Evolutionary conservation across 2,113 vertebrate species (phyloP), one percentile per base, ranked within the genome.

Genomic region (Ondatra zibethicus): DNA sequence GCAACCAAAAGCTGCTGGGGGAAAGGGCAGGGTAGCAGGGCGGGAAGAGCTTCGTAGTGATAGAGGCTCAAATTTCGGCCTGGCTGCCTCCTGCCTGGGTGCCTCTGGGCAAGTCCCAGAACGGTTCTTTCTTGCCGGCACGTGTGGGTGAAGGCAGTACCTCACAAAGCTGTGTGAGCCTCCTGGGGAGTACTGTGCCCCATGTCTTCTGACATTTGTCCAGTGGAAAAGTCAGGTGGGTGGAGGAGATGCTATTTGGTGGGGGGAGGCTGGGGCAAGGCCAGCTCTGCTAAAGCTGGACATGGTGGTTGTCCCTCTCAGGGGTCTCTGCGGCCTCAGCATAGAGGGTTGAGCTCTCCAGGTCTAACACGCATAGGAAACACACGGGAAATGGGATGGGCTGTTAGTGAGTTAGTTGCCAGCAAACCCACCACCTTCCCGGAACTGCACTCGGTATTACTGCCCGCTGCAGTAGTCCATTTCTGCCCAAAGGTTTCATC

Each of bases 1-100:
- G 97, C 81, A 97, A 65, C 87, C 95, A 91, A 89, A 87, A 96
- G 96, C 70, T 50, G 73, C 86, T 45, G 66, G 86, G 58, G 50
- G 73, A 88, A 97, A 91, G 72, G 94, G 88, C 91, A 96, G 89
- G 91, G 42, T 27, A 89, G 70, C 84, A 70, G 0, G 33, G 91
- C 73, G 7, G 92, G 80, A 73, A 97, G 81, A 89, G 91, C 65
- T 94, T 66, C 96, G 73, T 81, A 52, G 81, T 50, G 81, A 92
- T 47, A 76, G 93, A 96, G 88, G 92, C 76, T 92, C 77, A 33
- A 73, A 73, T 66, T 89, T 86, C n/a, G 55, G 89, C 72, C 68
- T 36, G 0, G 73, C 72, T 66, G 72, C 95, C 81, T 91, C 94
- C 88, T 36, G 31, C 58, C 77, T 65, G 3, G 87, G 66, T 76